A percentile compares a stretch with the other conserved stretches of the same genome.
These are phyloP conservation scores for Cantharis flavilabris DNA, from an alignment of 2,888 invertebrate species.

Conservation along the genomic window DNA sequence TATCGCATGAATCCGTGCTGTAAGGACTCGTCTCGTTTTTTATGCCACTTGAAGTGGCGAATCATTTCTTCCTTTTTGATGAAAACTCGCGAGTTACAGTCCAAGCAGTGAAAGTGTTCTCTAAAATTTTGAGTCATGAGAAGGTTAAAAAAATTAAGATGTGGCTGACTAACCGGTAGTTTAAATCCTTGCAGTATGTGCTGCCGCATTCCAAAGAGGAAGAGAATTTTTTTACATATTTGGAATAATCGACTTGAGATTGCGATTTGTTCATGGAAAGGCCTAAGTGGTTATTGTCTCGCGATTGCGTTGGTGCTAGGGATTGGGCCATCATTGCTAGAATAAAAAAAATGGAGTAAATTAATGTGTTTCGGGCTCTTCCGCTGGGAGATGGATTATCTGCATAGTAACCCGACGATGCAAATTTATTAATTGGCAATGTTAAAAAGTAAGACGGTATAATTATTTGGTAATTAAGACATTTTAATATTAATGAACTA, in stretches of 20 bases:
- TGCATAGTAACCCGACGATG: not conserved
- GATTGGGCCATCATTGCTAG: conserved; percentile 61
- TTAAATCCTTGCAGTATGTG: conserved; percentile 84
- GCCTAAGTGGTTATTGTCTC: conserved; percentile 51
- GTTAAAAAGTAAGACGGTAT: not conserved
- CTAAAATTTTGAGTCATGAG: conserved; percentile 52
- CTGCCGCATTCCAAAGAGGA: conserved; percentile 84
- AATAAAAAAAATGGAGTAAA: conserved; percentile 34
- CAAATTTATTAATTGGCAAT: not conserved
- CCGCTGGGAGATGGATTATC: not conserved
- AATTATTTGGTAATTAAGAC: not conserved
- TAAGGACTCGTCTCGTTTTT: conserved; percentile 94
- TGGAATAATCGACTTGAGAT: conserved; percentile 82
- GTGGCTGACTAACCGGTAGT: conserved; percentile 62
- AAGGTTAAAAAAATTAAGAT: not conserved
- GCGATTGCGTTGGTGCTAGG: conserved; percentile 52
- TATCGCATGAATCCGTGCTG: conserved; percentile 92
- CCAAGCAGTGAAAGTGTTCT: conserved; percentile 93
- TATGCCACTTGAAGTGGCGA: conserved; percentile 98
- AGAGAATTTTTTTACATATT: conserved; percentile 84
- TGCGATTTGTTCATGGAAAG: conserved; percentile 64
- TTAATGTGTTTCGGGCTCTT: not conserved
- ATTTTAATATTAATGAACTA: not conserved
- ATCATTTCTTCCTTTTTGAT: conserved; percentile 99
- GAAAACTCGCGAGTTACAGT: conserved; percentile 82